Evolutionary conservation across 1,140 invertebrate genomes (phyloP), one percentile per base, ranked within the genome.

Genomic region (Pomacea maculata): DNA sequence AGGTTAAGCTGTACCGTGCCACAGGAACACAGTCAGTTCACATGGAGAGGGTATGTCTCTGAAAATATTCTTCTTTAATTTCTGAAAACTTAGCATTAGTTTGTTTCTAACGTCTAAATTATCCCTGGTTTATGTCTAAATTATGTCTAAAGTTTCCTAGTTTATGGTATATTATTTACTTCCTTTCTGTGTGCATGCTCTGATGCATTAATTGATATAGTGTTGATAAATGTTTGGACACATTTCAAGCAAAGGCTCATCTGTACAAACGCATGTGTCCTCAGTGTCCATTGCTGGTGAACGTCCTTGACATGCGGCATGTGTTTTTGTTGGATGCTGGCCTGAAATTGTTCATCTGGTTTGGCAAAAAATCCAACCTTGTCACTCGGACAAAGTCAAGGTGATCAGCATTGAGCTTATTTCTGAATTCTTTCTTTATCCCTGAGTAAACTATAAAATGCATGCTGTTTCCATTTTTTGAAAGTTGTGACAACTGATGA

Each of bases 311-410:
- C 94, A 95, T 96, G 1, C 92, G 95, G 81, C 97, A 95, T 92
- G 97, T 99, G 0, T 99, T 98, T 91, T 92, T 99, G 19, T 90
- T 99, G 21, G 98, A 99, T 90, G 94, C 93, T 77, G 97, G 97
- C 12, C 94, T 94, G 73, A 95, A 94, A 87, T 96, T 99, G 82
- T 98, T 94, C 90, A 93, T 99, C 80, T 99, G 98, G 98, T 86
- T 89, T 64, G 94, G 99, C 17, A 95, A 95, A 83, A 95, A 95
- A 87, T 95, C 97, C 0, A 99, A 98, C 91, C 98, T 97, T 87
- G 98, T 97, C 0, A 93, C 99, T 1, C 97, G 97, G 88, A 98
- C 97, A 0, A 99, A 99, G 92, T 95, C 97, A 0, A 94, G 94
- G 92, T 92, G 77, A 84, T 67, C 29, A 68, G 4, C 21, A 15